Percentiles rank a stretch among this genome's conserved stretches.
These are phyloP conservation scores for Tautogolabrus adspersus DNA, from an alignment of 2,113 vertebrate species.

Conservation along the genomic window DNA sequence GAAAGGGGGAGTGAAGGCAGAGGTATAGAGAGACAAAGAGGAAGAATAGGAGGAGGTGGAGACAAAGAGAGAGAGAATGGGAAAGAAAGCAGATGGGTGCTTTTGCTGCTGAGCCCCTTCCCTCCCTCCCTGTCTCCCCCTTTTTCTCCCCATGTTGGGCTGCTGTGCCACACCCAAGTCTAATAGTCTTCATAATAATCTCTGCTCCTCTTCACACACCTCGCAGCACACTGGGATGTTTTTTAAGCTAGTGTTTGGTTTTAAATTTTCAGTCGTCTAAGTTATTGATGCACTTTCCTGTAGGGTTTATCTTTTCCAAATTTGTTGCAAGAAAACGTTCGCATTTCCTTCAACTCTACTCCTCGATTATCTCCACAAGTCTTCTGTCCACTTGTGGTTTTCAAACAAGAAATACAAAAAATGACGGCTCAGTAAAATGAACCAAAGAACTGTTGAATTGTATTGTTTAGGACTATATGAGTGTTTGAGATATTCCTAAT, in stretches of 20 bases:
- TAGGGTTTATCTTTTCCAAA: background rate
- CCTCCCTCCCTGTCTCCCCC: slow-evolving; percentile 2
- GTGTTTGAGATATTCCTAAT: too few relatives aligned
- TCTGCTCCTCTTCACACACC: slow-evolving; percentile 30
- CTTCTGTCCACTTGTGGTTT: background rate
- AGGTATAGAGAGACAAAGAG: slow-evolving; percentile 61
- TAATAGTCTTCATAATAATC: slow-evolving; percentile 65
- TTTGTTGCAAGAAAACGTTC: background rate
- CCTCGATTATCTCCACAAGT: background rate
- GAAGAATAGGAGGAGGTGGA: slow-evolving; percentile 55
- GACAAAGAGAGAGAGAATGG: slow-evolving; percentile 69
- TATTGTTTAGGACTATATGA: background rate
- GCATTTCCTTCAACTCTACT: background rate
- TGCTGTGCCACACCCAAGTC: slow-evolving; percentile 66
- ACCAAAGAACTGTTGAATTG: background rate
- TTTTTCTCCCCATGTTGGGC: slow-evolving; percentile 27
- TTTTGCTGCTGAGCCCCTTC: slow-evolving; percentile 45
- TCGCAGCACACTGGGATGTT: slow-evolving; percentile 4
- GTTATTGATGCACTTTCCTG: background rate
- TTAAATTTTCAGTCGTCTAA: background rate
- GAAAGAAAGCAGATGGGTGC: slow-evolving; percentile 76
- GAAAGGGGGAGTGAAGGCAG: slow-evolving; percentile 25
- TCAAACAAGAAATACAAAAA: background rate
- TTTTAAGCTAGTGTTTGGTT: background rate
- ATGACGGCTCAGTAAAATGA: background rate